A percentile compares a stretch with the other conserved stretches of the same genome.
phyloP scores from a whole-genome alignment of 2,113 vertebrate genomes.

The Dromas ardeola region DNA sequence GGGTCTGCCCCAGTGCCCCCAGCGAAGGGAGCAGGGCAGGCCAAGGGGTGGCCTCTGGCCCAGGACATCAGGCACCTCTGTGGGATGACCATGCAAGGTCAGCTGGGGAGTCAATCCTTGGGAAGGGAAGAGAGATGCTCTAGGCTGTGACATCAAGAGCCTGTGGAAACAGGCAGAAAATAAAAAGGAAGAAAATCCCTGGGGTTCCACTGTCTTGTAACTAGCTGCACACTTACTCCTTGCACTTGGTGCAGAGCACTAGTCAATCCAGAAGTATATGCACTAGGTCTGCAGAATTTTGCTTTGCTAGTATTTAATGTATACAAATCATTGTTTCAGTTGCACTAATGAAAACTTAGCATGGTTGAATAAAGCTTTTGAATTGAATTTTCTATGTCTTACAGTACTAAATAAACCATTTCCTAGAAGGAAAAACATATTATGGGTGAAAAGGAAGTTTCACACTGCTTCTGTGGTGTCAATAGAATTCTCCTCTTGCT shows the following conservation, averaged over 20 bases:
- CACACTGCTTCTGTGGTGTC: not conserved
- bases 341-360: not conserved
- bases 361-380: not conserved
- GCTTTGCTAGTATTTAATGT: not conserved
- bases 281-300: not conserved
- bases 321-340: not conserved
- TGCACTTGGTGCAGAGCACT: not conserved
- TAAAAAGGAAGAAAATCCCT: not conserved
- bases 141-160: not conserved
- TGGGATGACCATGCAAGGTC: not conserved
- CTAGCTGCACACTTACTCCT: not conserved
- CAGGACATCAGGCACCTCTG: not conserved
- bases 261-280: not conserved
- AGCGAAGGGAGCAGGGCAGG: not conserved
- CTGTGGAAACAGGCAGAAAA: not conserved
- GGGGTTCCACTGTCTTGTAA: not conserved
- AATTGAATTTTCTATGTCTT: not conserved
- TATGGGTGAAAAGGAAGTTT: not conserved
- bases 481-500: not conserved
- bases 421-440: not conserved
- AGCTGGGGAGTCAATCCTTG: not conserved
- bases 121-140: rapidly evolving
- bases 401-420: not conserved
- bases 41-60: not conserved
- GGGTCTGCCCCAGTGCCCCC: not conserved